These are phyloP conservation scores for Patiria miniata DNA, from an alignment of 35 echinoderm and acorn worm genomes.

Conservation along the genomic window DNA sequence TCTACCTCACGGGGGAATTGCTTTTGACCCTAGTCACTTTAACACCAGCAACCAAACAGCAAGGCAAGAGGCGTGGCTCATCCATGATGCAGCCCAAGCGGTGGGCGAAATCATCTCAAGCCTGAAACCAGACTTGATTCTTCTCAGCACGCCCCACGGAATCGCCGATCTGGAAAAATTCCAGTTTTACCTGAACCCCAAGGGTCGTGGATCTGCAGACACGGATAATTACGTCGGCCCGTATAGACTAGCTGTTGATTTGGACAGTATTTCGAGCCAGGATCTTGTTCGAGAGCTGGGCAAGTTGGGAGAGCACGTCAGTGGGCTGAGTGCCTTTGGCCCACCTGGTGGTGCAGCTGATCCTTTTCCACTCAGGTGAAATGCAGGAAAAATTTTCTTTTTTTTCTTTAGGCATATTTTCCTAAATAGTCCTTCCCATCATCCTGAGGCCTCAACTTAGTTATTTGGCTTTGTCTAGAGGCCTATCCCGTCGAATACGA, in stretches of 20 bases:
- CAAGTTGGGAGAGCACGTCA: background rate
- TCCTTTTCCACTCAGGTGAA: slow-evolving; percentile 56
- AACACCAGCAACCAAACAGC: slow-evolving; percentile 58
- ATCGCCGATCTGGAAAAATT: slow-evolving; percentile 48
- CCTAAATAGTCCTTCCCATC: no score
- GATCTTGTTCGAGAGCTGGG: background rate
- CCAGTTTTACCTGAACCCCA: slow-evolving; percentile 44
- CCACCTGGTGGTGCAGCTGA: slow-evolving; percentile 36
- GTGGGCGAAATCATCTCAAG: slow-evolving; percentile 28
- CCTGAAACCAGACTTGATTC: slow-evolving; percentile 48
- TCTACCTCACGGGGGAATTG: slow-evolving; percentile 62
- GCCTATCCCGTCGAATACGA: no score
- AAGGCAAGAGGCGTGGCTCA: slow-evolving; percentile 10
- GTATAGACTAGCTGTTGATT: slow-evolving; percentile 8
- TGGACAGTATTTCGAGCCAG: slow-evolving; percentile 31
- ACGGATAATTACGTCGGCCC: slow-evolving; percentile 62
- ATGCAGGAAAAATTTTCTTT: background rate
- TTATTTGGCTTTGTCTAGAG: no score
- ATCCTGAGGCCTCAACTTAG: no score
- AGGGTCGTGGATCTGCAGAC: slow-evolving; percentile 26
- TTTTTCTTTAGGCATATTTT: background rate
- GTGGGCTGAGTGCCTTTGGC: slow-evolving; percentile 54
- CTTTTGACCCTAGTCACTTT: slow-evolving; percentile 48
- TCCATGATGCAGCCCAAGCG: slow-evolving; percentile 35
- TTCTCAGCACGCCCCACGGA: slow-evolving; percentile 63